Conservation (phyloP, 2,113 vertebrate species). For the Chlorocebus sabaeus region DNA sequence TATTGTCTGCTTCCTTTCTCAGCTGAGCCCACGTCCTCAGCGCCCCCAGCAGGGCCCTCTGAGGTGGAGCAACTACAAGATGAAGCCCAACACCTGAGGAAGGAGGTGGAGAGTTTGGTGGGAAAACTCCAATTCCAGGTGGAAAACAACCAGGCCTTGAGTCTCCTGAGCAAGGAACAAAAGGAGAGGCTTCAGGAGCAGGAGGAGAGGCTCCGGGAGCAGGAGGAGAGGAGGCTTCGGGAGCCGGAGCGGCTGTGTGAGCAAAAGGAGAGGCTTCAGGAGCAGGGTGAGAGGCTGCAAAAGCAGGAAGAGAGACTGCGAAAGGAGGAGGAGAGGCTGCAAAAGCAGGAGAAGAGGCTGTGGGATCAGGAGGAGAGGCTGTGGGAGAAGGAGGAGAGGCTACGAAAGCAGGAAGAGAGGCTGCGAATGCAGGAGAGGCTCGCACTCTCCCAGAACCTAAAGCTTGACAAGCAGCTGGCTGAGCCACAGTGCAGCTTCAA, state of each 20-base stretch:
- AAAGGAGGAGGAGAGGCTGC: accelerated
- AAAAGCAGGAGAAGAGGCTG: accelerated
- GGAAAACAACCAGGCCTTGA: conserved; percentile 84
- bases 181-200: conserved; percentile 88
- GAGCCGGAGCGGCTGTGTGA: no score
- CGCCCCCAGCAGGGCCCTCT: conserved; percentile 82
- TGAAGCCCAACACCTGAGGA: conserved; percentile 66
- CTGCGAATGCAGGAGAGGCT: conserved; percentile 80
- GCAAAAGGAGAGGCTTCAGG: no score
- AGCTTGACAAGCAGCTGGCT: conserved; percentile 74
- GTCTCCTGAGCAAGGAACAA: conserved; percentile 85
- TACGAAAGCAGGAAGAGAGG: conserved; percentile 59
- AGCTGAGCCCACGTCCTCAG: conserved; percentile 78
- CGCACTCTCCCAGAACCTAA: conserved; percentile 93
- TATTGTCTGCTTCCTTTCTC: neutral
- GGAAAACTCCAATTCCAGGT: no score
- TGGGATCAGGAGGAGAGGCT: no score
- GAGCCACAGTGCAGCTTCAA: accelerated
- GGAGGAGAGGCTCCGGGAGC: conserved; percentile 86
- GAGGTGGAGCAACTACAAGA: conserved; percentile 87
- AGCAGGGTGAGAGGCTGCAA: no score
- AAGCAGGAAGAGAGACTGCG: no score
- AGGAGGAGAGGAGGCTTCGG: conserved; percentile 69
- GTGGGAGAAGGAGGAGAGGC: no score
- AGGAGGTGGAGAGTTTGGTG: no score